Evolutionary conservation across 1,140 invertebrate genomes (phyloP).

Genomic region (Sarcophaga peregrina): DNA sequence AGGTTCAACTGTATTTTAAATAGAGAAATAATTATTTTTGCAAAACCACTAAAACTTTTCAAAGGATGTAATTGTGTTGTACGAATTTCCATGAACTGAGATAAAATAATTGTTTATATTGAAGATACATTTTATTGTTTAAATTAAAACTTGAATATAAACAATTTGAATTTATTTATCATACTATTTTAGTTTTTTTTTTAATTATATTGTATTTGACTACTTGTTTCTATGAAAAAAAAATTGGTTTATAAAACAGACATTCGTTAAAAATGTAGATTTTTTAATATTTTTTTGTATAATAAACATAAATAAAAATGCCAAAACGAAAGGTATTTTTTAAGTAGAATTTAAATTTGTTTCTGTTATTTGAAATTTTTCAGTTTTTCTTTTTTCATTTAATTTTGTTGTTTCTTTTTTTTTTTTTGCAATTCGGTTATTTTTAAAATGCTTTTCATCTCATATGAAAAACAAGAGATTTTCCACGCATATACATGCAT

Average conservation of each 20-base stretch:
- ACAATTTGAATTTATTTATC: not conserved
- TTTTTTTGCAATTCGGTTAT: constrained; percentile 16
- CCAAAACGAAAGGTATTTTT: constrained; percentile 7
- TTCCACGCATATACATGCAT: constrained; percentile 4
- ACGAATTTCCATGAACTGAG: not conserved
- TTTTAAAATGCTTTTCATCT: not conserved
- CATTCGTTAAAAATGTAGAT: not conserved
- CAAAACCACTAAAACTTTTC: no score
- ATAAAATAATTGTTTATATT: not conserved
- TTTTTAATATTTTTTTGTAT: not conserved
- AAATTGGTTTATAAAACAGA: not conserved
- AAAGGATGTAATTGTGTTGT: not conserved
- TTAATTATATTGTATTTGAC: not conserved
- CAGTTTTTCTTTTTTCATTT: not conserved
- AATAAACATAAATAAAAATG: constrained; percentile 16
- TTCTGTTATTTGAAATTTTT: not conserved
- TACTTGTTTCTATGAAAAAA: not conserved
- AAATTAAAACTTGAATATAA: not conserved
- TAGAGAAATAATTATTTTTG: no score
- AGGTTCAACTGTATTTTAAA: no score
- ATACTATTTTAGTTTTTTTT: not conserved
- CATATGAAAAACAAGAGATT: constrained; percentile 1
- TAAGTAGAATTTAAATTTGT: not conserved
- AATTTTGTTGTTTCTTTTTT: not conserved
- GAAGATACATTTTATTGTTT: not conserved